Evolutionary conservation across 2,113 vertebrate species (phyloP).

Genomic region (Suncus etruscus): DNA sequence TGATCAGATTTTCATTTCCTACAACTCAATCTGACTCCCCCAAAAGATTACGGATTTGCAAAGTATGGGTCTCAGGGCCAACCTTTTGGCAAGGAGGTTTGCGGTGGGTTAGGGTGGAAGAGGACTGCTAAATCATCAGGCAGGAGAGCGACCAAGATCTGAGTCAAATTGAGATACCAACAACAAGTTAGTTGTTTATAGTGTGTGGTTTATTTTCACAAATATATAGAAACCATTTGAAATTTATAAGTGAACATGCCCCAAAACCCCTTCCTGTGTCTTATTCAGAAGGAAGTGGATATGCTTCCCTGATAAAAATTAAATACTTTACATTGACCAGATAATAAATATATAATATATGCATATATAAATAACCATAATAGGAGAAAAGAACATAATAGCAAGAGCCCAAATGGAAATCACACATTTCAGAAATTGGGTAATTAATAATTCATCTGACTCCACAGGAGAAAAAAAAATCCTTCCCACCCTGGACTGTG

Average conservation of each 20-base stretch:
- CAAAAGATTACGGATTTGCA: not conserved
- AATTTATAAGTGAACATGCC: constrained; percentile 4
- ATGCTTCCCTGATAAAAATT: constrained; percentile 6
- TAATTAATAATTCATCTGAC: not conserved
- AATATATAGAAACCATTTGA: constrained; percentile 3
- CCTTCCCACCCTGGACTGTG: not conserved
- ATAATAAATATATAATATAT: constrained; percentile 74
- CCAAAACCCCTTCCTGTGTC: not conserved
- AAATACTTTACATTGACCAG: constrained; percentile 52
- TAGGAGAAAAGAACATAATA: constrained; percentile 46
- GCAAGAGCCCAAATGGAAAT: not conserved
- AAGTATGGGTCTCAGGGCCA: not conserved
- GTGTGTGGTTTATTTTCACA: constrained; percentile 71
- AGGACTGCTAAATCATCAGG: not conserved
- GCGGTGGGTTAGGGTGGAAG: not conserved
- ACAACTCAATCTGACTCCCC: not conserved
- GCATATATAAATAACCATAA: constrained; percentile 70
- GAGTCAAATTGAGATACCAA: constrained; percentile 5
- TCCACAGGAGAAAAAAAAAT: not conserved
- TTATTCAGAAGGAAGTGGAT: constrained; percentile 18
- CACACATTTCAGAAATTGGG: constrained; percentile 7
- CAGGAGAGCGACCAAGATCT: not conserved
- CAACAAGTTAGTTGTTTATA: constrained; percentile 35
- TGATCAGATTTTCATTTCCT: constrained; percentile 6
- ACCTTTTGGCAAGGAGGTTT: not conserved